Base-by-base conservation (phyloP, 92 coral and sea anemone genomes). In the Scolanthus callimorphus region DNA sequence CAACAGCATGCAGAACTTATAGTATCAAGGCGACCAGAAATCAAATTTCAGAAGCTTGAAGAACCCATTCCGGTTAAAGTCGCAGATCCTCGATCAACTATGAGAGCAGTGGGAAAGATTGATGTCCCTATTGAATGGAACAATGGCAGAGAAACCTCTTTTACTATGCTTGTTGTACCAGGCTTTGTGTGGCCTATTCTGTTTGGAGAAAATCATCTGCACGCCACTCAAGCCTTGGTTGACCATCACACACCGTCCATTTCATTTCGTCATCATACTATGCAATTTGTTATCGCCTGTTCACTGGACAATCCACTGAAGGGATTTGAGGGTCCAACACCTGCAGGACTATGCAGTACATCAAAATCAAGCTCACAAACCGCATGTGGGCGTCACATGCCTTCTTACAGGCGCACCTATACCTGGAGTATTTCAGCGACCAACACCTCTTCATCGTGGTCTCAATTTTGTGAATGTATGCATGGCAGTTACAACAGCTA, bases 171-270 rank as follows among this genome's bases (percentile, higher is more conserved):
- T 6, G 78, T 77, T 15, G 84, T 77, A 27, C 84, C 77, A 60
- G 59, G 51, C 9, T 65, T 77, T 10, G 51, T 59, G 2, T 78
- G 84, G 78, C 84, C 78, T 25, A 70, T 60, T 11, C 64, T 78
- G n/a, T 78, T 72, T 72, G 86, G 80, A 20, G 71, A 79, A 45
- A 71, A 63, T 58, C 85, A 71, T 39, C 75, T 63, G 49, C 67
- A 69, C 21, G 56, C 72, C 15, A 70, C 78, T 25, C 62, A 77
- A 57, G 78, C 66, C 17, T 54, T 63, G 29, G 85, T 79, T 27
- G 80, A 79, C 66, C 80, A 72, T 57, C 52, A n/a, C n/a, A n/a
- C n/a, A n/a, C n/a, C n/a, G n/a, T n/a, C n/a, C n/a, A n/a, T n/a
- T n/a, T n/a, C n/a, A 25, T 72, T 79, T 43, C 55, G 45, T 15